Evolutionary conservation across 2,797 vertebrate species (phyloP), one percentile per base, ranked within the genome.

Genomic region (Gymnodraco acuticeps): DNA sequence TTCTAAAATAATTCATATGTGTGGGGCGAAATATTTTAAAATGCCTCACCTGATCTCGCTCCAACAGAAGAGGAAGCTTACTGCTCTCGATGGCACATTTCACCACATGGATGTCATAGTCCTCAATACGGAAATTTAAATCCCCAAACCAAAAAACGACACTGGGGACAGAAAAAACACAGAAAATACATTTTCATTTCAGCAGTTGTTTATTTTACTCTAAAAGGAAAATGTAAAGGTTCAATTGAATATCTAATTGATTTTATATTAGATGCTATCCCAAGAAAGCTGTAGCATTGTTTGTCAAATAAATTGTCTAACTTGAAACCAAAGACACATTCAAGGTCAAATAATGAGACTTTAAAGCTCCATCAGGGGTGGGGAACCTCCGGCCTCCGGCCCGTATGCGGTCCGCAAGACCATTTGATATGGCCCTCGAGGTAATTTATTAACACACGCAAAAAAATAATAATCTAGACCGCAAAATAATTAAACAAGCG

Each of bases 91-190:
- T 96, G 76, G 98, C 96, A 2, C 96, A 96, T 90, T 99, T 99
- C 90, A 99, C 97, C 76, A 98, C 99, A 52, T 98, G 97, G 77
- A 97, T 96, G 83, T 99, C 98, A 0, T 97, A 96, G 88, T 97
- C 98, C 80, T 99, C 98, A 0, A 99, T 99, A 20, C 98, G 97
- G 89, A 99, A 99, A 86, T 99, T 99, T 83, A 99, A 94, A 88
- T 99, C 98, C 55, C 98, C 98, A 46, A 99, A 98, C 98, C 98
- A 99, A 92, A 99, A 99, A 55, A 99, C 95, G 0, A 99, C 95
- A 80, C 98, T 99, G 88, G 1, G 10, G 61, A 77, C 19, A 79
- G 51, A 78, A n/a, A 71, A 38, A 48, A 12, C 17, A 23, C 19
- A 51, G 2, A 10, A 6, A 43, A 72, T 15, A 45, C 33, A 71